phyloP scores from a whole-genome alignment of 2,113 vertebrate species.

The Vombatus ursinus region DNA sequence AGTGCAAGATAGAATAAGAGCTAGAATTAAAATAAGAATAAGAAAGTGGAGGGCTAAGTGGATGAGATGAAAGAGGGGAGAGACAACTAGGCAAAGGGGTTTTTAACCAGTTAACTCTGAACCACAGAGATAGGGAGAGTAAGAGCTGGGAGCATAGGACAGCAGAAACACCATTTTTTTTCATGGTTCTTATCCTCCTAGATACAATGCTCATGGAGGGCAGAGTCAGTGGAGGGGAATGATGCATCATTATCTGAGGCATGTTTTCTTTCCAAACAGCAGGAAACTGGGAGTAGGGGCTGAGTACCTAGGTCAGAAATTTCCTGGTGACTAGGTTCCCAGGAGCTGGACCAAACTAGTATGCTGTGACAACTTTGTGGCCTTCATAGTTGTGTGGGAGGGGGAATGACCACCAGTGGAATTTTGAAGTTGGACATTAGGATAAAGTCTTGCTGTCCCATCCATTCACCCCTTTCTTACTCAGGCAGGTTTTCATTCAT shows the following conservation, averaged over 20 bases:
- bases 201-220: not conserved
- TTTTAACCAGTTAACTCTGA: not conserved
- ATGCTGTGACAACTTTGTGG: not conserved
- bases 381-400: not conserved
- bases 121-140: not conserved
- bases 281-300: not conserved
- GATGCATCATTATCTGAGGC: not conserved
- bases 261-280: not conserved
- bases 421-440: not conserved
- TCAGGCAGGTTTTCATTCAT: not conserved
- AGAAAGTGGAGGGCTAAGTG: not conserved
- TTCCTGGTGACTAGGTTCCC: not conserved
- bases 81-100: not conserved
- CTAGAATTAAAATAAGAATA: not conserved
- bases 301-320: not conserved
- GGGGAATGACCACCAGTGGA: not conserved
- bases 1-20: not conserved
- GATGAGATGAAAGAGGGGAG: not conserved
- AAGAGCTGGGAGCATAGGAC: not conserved
- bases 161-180: not conserved
- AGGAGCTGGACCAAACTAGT: not conserved
- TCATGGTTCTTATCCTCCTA: not conserved
- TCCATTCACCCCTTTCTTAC: not conserved
- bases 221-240: not conserved
- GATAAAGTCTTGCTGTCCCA: constrained; percentile 17